phyloP scores from a whole-genome alignment of 2,888 invertebrate genomes.

The Cerastis rubricosa region DNA sequence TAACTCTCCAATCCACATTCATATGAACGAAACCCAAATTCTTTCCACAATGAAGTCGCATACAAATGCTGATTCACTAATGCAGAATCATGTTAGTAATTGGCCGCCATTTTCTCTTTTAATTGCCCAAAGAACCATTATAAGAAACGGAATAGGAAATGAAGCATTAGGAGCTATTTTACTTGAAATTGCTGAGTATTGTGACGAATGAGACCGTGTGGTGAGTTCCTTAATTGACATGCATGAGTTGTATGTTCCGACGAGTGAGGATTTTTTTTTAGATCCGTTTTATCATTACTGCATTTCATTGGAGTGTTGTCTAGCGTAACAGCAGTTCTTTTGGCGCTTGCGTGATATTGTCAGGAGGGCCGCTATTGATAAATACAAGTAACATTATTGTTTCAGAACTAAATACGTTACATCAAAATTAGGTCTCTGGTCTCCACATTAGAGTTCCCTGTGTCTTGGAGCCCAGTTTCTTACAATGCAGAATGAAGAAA shows the following conservation, averaged over 20 bases:
- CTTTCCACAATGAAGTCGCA: constrained; percentile 64
- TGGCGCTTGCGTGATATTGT: no score
- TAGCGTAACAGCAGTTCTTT: no score
- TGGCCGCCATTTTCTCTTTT: constrained; percentile 69
- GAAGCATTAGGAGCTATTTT: constrained; percentile 62
- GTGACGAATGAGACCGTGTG: constrained; percentile 27
- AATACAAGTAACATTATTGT: no score
- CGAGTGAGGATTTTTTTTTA: background rate
- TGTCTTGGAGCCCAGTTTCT: no score
- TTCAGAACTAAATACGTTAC: no score
- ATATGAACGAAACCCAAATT: constrained; percentile 51
- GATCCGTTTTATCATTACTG: background rate
- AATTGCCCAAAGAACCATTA: constrained; percentile 65
- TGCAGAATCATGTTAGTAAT: constrained; percentile 72
- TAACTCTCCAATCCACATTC: constrained; percentile 47
- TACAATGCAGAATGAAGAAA: no score
- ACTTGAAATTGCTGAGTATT: constrained; percentile 31
- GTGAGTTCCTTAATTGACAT: constrained; percentile 20
- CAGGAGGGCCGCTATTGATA: no score
- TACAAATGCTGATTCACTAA: constrained; percentile 63
- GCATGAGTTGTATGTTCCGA: constrained; percentile 23
- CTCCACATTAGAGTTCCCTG: no score
- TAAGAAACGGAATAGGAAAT: constrained; percentile 72
- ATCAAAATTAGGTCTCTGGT: no score
- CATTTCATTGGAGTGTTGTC: no score